A percentile compares a stretch with the other conserved stretches of the same genome.
Evolutionary conservation across 1,140 invertebrate genomes (phyloP).

Genomic region (Homalodisca vitripennis): DNA sequence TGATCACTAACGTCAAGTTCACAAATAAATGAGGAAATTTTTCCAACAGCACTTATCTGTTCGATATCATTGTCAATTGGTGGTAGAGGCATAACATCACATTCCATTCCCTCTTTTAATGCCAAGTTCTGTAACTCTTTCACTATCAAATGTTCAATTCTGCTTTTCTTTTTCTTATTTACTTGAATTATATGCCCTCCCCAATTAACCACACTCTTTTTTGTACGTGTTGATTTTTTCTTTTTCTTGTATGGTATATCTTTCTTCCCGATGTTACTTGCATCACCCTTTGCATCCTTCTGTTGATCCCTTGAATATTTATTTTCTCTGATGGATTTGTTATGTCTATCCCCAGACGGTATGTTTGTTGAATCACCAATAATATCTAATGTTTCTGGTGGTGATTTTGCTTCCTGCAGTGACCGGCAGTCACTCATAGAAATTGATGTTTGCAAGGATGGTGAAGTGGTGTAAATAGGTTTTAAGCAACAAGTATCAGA

Average conservation of each 20-base stretch:
- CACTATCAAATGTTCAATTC: slow-evolving; percentile 12
- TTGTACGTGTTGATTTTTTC: not conserved
- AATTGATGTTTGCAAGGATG: not conserved
- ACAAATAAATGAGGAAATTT: slow-evolving; percentile 29
- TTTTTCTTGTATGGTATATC: not conserved
- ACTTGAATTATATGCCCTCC: not conserved
- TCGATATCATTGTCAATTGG: not conserved
- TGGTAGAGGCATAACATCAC: not conserved
- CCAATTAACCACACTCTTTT: not conserved
- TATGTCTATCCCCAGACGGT: not conserved
- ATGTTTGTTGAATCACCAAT: not conserved
- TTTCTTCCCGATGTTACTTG: not conserved
- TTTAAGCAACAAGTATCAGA: slow-evolving; percentile 12
- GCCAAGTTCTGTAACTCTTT: slow-evolving; percentile 23
- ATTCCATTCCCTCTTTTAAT: slow-evolving; percentile 19
- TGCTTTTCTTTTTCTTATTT: slow-evolving; percentile 10
- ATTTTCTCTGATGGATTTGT: not conserved
- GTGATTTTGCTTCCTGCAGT: not conserved
- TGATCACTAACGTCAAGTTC: slow-evolving; percentile 18
- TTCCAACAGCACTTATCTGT: not conserved
- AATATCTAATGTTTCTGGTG: not conserved
- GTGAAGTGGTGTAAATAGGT: not conserved
- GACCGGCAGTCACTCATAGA: not conserved
- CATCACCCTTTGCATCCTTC: not conserved
- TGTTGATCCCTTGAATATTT: not conserved